phyloP scores from a whole-genome alignment of 1,140 invertebrate species.

The Tetraneura akinire region DNA sequence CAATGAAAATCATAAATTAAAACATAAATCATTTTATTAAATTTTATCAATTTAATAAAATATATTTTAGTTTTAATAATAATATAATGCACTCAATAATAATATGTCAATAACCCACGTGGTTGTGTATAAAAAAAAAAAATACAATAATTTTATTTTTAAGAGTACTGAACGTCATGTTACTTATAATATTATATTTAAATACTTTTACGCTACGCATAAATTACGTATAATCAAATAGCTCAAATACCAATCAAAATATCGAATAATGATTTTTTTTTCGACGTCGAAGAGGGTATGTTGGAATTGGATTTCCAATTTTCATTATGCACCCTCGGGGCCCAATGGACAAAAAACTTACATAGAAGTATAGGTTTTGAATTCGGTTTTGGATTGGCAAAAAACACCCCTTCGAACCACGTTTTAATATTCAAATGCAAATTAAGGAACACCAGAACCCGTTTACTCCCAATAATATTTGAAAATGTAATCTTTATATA shows the following conservation, averaged over 20 bases:
- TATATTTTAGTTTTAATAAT: too few species aligned
- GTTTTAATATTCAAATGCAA: conserved; percentile 51
- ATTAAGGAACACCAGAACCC: conserved; percentile 33
- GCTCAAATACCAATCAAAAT: conserved; percentile 47
- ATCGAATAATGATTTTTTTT: conserved; percentile 10
- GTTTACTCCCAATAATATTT: conserved; percentile 21
- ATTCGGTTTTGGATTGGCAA: conserved; percentile 45
- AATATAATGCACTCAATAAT: too few species aligned
- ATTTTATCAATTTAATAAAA: too few species aligned
- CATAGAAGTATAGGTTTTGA: not conserved
- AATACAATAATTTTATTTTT: too few species aligned
- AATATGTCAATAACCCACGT: too few species aligned
- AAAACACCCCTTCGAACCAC: conserved; percentile 28
- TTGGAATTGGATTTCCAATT: conserved; percentile 43
- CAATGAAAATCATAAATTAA: too few species aligned
- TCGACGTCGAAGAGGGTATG: not conserved
- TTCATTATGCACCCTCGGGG: conserved; percentile 25
- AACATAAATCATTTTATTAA: too few species aligned
- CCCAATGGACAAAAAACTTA: conserved; percentile 6
- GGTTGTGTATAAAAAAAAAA: too few species aligned
- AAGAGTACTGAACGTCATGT: too few species aligned
- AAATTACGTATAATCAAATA: conserved; percentile 8
- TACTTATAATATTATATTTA: too few species aligned
- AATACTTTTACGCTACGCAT: too few species aligned
- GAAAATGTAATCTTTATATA: conserved; percentile 44